Evolutionary conservation across 2,113 vertebrate genomes (phyloP), one percentile per base, ranked within the genome.

Genomic region (Misgurnus anguillicaudatus): DNA sequence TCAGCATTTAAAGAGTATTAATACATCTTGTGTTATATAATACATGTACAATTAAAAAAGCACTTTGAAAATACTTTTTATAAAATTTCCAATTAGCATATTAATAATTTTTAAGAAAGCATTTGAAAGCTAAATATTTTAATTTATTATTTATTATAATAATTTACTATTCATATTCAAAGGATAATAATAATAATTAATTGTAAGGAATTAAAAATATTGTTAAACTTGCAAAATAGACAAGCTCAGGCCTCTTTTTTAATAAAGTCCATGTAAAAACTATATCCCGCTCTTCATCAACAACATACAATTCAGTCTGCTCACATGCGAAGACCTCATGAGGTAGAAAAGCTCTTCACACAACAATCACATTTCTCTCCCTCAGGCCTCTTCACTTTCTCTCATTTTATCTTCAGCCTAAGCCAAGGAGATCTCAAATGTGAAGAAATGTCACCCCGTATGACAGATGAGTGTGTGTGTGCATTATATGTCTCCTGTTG

Each of bases 371-470:
- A 78, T 84, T 78, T 80, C 66, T 84, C 61, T 80, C 78, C 80
- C 82, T 86, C 70, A 78, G 82, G 78, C 69, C 47, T 86, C 74
- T 82, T 64, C 62, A 67, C 78, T 81, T 83, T 81, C 79, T 77
- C 67, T 83, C 85, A 83, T 85, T 85, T 85, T 83, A 86, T 80
- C 82, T 86, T 66, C 82, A 81, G 79, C 75, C 79, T 83, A 74
- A 82, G 83, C 81, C 79, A 63, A 82, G 84, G 65, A 84, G 77
- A 83, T 77, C 82, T 79, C 53, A 84, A 80, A 85, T 83, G 83
- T 86, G 83, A 80, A 80, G 82, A 86, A 86, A 86, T 85, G 85
- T 86, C 86, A 87, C 79, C 72, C 72, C 39, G 76, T 62, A 76
- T 83, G 86, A 87, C 80, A 85, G 82, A 87, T 85, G 81, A 85